phyloP scores from a whole-genome alignment of 2,888 invertebrate genomes.

The Stenurella melanura region DNA sequence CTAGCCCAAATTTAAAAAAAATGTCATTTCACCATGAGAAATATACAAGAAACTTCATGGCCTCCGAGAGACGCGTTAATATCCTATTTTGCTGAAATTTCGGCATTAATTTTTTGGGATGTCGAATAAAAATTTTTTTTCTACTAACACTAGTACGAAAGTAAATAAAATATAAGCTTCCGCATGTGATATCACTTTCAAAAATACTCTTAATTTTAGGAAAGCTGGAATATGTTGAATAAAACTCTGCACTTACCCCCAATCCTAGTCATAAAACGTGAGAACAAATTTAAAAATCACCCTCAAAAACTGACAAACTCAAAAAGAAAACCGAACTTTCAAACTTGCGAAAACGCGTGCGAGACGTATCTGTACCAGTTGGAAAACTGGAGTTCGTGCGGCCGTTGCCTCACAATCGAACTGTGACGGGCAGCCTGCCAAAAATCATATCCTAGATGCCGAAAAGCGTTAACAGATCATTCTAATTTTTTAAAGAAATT shows the following conservation, averaged over 20 bases:
- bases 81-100: no score
- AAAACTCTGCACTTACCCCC: constrained; percentile 29
- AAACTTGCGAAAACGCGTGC: constrained; percentile 44
- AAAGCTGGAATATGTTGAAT: neutral
- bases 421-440: constrained; percentile 53
- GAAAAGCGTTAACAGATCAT: constrained; percentile 46
- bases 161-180: neutral
- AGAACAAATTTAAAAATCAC: constrained; percentile 23
- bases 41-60: no score
- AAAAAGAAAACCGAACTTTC: constrained; percentile 12
- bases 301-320: constrained; percentile 25
- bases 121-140: no score
- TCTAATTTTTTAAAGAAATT: constrained; percentile 45
- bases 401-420: constrained; percentile 53
- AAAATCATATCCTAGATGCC: constrained; percentile 56
- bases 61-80: no score
- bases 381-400: constrained; percentile 52
- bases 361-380: constrained; percentile 51
- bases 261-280: neutral
- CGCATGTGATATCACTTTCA: neutral
- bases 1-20: no score
- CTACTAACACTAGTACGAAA: no score
- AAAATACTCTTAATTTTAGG: neutral
- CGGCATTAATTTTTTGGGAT: no score
- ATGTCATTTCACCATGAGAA: no score